A percentile compares a stretch with the other conserved stretches of the same genome.
Conservation (phyloP, 37 sponge, comb jelly and placozoan genomes). For the Beroe ovata region DNA sequence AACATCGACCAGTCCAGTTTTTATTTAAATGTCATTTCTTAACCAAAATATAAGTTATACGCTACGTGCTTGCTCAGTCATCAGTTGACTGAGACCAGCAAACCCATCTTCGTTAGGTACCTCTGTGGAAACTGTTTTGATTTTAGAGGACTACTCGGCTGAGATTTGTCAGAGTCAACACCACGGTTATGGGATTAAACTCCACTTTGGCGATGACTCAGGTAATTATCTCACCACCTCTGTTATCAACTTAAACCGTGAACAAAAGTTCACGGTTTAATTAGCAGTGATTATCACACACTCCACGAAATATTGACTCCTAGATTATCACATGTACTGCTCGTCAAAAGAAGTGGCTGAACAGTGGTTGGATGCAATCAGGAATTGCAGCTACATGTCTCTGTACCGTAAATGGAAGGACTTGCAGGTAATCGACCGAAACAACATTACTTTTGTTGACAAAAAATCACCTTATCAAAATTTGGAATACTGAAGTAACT, state of each 20-base stretch:
- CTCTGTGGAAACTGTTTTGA: neutral
- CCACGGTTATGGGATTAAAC: constrained; percentile 6
- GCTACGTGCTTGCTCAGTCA: too few species aligned
- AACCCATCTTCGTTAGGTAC: too few species aligned
- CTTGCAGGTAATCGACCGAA: constrained; percentile 4
- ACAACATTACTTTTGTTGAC: too few species aligned
- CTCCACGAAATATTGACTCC: neutral
- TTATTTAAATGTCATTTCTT: too few species aligned
- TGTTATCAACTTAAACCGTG: too few species aligned
- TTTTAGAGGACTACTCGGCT: neutral
- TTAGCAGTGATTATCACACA: neutral
- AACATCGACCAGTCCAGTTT: too few species aligned
- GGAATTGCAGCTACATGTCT: constrained; percentile 33
- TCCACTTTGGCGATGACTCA: constrained; percentile 17
- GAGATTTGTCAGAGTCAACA: neutral
- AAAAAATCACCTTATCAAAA: too few species aligned
- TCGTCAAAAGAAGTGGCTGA: constrained; percentile 36
- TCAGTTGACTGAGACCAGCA: too few species aligned
- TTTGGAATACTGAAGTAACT: too few species aligned
- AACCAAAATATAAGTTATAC: too few species aligned
- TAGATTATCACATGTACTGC: constrained; percentile 65
- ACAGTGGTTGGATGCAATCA: neutral
- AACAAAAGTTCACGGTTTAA: neutral
- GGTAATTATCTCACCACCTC: too few species aligned
- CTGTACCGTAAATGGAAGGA: constrained; percentile 25